Conservation (phyloP, 2,797 vertebrate species). For the Falco cherrug region DNA sequence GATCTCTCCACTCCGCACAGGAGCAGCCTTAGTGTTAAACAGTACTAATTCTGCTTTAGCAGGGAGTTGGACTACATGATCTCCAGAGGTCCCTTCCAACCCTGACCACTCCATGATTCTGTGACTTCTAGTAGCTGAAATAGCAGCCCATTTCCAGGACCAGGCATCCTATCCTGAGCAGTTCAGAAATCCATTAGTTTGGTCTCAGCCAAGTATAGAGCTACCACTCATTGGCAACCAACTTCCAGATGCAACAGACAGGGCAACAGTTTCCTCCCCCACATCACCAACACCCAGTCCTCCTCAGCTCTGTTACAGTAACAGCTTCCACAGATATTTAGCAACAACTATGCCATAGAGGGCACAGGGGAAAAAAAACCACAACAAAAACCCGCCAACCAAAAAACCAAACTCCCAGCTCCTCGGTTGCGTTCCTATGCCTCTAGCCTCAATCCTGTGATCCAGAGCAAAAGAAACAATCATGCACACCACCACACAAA, state of each 20-base stretch:
- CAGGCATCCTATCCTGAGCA: background rate
- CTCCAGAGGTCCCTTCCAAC: no score
- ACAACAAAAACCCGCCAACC: no score
- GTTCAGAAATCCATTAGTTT: background rate
- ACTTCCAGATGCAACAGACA: fast-evolving
- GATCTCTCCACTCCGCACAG: fast-evolving
- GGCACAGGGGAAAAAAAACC: background rate
- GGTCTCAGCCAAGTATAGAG: background rate
- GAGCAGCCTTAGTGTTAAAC: fast-evolving
- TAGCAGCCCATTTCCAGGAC: background rate
- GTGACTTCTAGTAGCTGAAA: background rate
- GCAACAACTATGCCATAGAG: background rate
- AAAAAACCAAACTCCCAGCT: background rate
- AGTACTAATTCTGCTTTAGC: background rate
- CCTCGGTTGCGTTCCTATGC: fast-evolving
- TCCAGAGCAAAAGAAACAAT: background rate
- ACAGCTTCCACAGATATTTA: background rate
- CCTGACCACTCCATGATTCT: no score
- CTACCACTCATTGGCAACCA: no score
- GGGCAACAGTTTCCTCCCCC: background rate
- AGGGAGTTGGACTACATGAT: no score
- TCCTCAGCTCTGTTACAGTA: background rate
- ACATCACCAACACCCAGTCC: background rate
- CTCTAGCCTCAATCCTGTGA: background rate
- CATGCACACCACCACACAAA: fast-evolving